These are phyloP conservation scores for Alitta virens DNA, from an alignment of 2,888 invertebrate genomes.

Conservation along the genomic window DNA sequence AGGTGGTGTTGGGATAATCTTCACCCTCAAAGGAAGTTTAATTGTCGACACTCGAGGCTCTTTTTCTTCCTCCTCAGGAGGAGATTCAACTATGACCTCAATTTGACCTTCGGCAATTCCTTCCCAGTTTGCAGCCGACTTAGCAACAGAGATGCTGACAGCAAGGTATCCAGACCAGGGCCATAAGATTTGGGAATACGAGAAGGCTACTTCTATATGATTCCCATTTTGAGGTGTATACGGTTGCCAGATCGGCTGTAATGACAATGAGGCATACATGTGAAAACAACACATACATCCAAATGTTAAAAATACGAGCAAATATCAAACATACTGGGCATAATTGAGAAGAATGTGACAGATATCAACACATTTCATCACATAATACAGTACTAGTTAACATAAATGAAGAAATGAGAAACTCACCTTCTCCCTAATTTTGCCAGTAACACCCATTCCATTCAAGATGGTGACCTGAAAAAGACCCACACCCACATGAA, in stretches of 20 bases:
- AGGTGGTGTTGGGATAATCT: constrained; percentile 89
- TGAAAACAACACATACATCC: no score
- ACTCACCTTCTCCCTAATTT: constrained; percentile 64
- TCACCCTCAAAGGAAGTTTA: constrained; percentile 71
- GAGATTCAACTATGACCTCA: constrained; percentile 75
- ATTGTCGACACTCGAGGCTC: constrained; percentile 54
- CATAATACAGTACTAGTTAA: no score
- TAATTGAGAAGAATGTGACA: no score
- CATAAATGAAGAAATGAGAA: no score
- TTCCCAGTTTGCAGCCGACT: constrained; percentile 69
- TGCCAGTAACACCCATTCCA: constrained; percentile 86
- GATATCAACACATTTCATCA: no score
- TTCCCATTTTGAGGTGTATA: constrained; percentile 78
- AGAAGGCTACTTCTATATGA: constrained; percentile 72
- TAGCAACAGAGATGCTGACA: constrained; percentile 70
- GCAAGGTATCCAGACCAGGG: constrained; percentile 97
- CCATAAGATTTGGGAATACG: constrained; percentile 82
- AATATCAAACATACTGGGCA: no score
- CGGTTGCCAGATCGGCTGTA: constrained; percentile 79
- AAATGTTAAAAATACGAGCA: no score
- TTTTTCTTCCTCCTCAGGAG: constrained; percentile 60
- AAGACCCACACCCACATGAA: neutral
- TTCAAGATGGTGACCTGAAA: constrained; percentile 78
- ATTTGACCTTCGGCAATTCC: constrained; percentile 73
- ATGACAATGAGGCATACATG: neutral